phyloP scores from a whole-genome alignment of 2,888 invertebrate species.

The Octodonta nipae region DNA sequence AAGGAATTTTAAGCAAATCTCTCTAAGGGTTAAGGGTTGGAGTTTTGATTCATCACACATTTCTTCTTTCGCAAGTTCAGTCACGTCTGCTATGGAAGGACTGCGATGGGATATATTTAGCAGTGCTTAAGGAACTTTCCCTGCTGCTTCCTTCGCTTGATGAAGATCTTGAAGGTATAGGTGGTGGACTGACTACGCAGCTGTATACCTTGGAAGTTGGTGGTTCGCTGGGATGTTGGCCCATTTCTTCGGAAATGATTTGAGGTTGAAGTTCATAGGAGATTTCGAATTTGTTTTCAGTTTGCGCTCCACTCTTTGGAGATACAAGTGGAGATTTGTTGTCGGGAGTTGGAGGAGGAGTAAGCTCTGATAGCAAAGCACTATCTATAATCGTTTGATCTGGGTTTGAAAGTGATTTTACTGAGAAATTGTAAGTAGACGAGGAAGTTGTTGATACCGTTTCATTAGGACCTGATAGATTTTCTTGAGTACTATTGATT shows the following conservation, averaged over 20 bases:
- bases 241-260: too few relatives aligned
- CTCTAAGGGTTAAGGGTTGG: conserved; percentile 38
- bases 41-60: too few relatives aligned
- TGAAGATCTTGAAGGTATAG: conserved; percentile 20
- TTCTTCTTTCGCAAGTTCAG: conserved; percentile 33
- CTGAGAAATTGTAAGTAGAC: conserved; percentile 8
- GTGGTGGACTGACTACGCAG: conserved; percentile 19
- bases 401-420: conserved; percentile 7
- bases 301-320: conserved; percentile 14
- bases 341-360: conserved; percentile 31
- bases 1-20: conserved; percentile 52
- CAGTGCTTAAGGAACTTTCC: conserved; percentile 50
- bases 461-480: conserved; percentile 11
- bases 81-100: neutral
- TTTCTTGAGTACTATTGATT: conserved; percentile 4
- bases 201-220: conserved; percentile 11
- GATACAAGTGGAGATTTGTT: too few relatives aligned
- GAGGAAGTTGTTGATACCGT: conserved; percentile 8
- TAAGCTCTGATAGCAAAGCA: conserved; percentile 21
- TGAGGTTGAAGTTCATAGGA: too few relatives aligned
- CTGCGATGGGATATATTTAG: conserved; percentile 48
- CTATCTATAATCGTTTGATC: conserved; percentile 9
- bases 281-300: too few relatives aligned
- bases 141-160: conserved; percentile 40
- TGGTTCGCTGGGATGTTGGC: too few relatives aligned